Conservation (phyloP, 1,140 invertebrate species). For the Alviniconcha marisindica region DNA sequence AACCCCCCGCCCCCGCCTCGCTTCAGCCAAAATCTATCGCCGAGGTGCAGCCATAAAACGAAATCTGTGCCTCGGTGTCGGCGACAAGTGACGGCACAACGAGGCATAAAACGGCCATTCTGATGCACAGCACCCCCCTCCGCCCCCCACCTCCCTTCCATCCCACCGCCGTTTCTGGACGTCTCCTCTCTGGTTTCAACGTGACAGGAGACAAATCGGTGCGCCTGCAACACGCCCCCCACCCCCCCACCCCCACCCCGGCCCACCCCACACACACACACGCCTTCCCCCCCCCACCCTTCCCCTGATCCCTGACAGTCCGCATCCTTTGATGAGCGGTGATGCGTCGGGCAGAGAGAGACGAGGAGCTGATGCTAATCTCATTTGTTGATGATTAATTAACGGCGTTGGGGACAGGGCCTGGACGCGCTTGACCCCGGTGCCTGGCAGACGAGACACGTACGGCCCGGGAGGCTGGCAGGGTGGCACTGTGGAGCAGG, state of each 20-base stretch:
- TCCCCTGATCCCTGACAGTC: not conserved
- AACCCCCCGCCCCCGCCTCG: not conserved
- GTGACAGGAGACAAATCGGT: not conserved
- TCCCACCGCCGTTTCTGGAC: no score
- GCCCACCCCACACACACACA: not conserved
- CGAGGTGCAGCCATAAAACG: not conserved
- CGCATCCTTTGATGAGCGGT: not conserved
- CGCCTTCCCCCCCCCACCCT: not conserved
- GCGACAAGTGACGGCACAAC: not conserved
- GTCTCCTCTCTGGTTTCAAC: not conserved
- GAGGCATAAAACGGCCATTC: not conserved
- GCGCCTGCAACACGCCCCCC: not conserved
- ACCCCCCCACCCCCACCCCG: not conserved
- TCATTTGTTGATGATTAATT: slow-evolving; percentile 36
- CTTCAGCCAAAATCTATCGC: not conserved
- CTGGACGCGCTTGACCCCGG: not conserved
- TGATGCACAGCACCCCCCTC: not conserved
- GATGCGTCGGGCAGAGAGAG: not conserved
- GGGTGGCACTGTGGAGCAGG: no score
- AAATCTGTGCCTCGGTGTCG: not conserved
- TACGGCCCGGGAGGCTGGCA: no score
- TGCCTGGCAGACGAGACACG: no score
- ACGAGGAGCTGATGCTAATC: not conserved
- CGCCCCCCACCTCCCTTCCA: not conserved
- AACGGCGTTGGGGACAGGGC: slow-evolving; percentile 16